Evolutionary conservation across 2,113 vertebrate genomes (phyloP).

Genomic region (Nesogale talazaci): DNA sequence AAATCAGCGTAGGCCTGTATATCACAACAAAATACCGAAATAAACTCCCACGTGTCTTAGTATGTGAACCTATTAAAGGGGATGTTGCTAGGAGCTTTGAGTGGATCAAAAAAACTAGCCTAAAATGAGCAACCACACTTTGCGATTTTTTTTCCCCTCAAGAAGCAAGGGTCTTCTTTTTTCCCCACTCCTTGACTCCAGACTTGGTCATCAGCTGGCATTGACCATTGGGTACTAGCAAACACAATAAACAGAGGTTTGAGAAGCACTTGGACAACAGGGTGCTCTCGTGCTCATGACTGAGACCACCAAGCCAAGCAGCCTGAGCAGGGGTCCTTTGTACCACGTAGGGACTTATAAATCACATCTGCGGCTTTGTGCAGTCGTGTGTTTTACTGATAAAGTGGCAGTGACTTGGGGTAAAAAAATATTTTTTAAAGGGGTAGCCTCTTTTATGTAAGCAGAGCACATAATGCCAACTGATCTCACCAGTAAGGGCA

Average conservation of each 20-base stretch:
- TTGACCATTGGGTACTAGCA: background rate
- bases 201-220: background rate
- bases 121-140: background rate
- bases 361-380: background rate
- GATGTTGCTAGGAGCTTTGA: background rate
- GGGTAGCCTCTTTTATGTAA: background rate
- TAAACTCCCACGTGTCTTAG: background rate
- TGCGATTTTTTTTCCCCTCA: background rate
- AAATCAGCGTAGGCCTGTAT: background rate
- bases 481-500: background rate
- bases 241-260: background rate
- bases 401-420: background rate
- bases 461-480: background rate
- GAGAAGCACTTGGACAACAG: rapidly evolving
- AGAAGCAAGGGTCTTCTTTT: background rate
- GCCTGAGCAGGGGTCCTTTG: background rate
- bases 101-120: background rate
- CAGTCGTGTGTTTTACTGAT: background rate
- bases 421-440: background rate
- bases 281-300: too few relatives aligned
- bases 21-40: background rate
- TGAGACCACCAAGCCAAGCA: background rate
- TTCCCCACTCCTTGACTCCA: background rate
- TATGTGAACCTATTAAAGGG: background rate
- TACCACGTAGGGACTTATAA: background rate